These are phyloP conservation scores for Colius striatus DNA, from an alignment of 2,113 vertebrate species.

Conservation along the genomic window DNA sequence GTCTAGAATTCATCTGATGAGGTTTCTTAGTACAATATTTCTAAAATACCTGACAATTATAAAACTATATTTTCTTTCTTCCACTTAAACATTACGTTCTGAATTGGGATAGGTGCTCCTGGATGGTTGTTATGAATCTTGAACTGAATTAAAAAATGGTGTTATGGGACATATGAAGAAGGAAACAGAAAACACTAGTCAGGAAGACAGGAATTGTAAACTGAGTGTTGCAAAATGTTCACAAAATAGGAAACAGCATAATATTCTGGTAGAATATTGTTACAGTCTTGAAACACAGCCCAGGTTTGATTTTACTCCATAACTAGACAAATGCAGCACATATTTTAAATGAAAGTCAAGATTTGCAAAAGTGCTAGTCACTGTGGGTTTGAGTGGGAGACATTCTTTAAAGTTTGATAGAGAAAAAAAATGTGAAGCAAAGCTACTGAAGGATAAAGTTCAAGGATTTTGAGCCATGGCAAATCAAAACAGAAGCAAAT, in stretches of 20 bases:
- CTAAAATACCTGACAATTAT: not conserved
- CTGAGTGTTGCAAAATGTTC: not conserved
- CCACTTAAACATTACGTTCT: not conserved
- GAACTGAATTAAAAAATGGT: not conserved
- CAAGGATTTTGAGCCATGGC: not conserved
- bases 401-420: not conserved
- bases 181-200: not conserved
- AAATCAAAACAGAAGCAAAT: constrained; percentile 12
- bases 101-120: not conserved
- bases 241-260: not conserved
- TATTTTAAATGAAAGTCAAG: not conserved
- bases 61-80: not conserved
- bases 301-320: not conserved
- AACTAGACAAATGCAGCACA: not conserved
- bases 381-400: not conserved
- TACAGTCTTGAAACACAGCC: not conserved
- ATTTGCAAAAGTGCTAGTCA: not conserved
- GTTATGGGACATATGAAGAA: not conserved
- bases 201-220: not conserved
- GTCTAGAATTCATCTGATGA: not conserved
- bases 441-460: not conserved
- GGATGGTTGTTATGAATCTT: not conserved
- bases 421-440: not conserved
- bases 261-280: not conserved
- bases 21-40: not conserved